Conservation (phyloP, 2,113 vertebrate species). For the Aix galericulata region DNA sequence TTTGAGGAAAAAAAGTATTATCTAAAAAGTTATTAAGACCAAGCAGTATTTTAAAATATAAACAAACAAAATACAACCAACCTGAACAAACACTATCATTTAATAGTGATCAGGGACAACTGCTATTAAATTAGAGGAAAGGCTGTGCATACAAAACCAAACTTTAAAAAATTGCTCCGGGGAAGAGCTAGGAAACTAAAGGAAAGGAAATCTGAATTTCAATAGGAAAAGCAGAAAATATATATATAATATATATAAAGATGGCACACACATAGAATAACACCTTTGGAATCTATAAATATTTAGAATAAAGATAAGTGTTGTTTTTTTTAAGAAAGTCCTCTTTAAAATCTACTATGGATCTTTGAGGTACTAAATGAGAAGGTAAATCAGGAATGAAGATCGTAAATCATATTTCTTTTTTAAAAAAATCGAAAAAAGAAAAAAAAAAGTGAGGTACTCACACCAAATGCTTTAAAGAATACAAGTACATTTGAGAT, state of each 20-base stretch:
- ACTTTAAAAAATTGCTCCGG: background rate
- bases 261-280: background rate
- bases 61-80: background rate
- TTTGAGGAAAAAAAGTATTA: background rate
- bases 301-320: background rate
- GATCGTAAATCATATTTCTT: background rate
- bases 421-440: background rate
- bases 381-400: background rate
- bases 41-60: background rate
- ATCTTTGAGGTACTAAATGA: background rate
- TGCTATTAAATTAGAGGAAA: background rate
- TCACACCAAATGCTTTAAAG: background rate
- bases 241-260: too few species aligned
- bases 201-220: background rate
- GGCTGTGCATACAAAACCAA: background rate
- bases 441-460: background rate
- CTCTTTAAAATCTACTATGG: background rate
- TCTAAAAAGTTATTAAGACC: background rate
- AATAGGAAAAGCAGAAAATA: background rate
- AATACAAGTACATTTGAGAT: background rate
- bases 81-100: background rate
- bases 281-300: background rate
- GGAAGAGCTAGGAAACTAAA: background rate
- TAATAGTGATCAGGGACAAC: background rate
- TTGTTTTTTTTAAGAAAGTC: background rate